Conservation (phyloP, 1,140 invertebrate genomes). For the Leptonema lineaticorne region DNA sequence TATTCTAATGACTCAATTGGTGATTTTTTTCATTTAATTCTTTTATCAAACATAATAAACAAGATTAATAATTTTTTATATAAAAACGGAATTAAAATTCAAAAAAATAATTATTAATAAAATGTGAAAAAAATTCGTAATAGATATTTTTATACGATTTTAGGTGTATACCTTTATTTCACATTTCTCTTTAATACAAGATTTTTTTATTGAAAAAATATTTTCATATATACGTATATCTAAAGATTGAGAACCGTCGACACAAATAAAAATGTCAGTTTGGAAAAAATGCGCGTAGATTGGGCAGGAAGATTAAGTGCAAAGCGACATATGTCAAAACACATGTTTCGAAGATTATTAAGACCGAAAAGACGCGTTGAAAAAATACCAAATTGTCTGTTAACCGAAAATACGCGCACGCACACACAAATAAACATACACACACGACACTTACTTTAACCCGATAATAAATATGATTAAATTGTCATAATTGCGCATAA, state of each 20-base stretch:
- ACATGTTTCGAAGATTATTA: conserved; percentile 36
- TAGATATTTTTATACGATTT: no score
- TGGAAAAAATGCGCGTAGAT: conserved; percentile 35
- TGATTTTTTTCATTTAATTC: no score
- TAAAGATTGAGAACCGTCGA: conserved; percentile 11
- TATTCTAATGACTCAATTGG: no score
- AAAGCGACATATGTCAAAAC: conserved; percentile 41
- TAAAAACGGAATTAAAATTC: no score
- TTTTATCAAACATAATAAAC: no score
- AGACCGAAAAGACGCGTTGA: conserved; percentile 25
- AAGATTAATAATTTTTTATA: no score
- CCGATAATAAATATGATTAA: background rate
- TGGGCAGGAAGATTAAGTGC: conserved; percentile 40
- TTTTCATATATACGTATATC: background rate
- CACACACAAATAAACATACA: background rate
- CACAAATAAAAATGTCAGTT: conserved; percentile 27
- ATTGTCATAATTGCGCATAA: no score
- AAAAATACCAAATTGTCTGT: conserved; percentile 24
- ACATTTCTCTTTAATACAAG: no score
- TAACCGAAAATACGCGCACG: conserved; percentile 5
- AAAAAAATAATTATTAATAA: no score
- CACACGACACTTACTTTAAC: no score
- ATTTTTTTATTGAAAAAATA: background rate
- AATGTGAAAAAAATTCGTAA: no score
- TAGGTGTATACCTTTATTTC: no score